Evolutionary conservation across 2,113 vertebrate genomes (phyloP), one percentile per base, ranked within the genome.

Genomic region (Otolemur garnettii): DNA sequence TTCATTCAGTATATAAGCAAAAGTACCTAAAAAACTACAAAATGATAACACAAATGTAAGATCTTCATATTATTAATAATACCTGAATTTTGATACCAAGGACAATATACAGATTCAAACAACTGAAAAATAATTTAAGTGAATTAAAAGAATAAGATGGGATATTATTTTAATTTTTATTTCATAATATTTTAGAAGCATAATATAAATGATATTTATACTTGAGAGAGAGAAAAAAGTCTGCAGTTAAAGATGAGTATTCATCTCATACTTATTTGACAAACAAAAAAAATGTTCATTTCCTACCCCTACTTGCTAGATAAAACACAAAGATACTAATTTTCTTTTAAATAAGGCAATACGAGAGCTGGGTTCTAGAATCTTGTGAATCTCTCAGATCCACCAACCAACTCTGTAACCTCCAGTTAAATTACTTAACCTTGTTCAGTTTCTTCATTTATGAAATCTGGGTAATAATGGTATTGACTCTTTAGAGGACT

Each of bases 241-340:
- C 64, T 59, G 7, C 5, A 78, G 9, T 81, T 85, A 87, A 90
- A 95, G 13, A 26, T 85, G 62, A 71, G n/a, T 33, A 3, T 81
- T 75, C 10, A n/a, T 69, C 24, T 81, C 33, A 33, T 79, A 33
- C 0, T 92, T 93, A 45, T 22, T 59, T 69, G 59, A 71, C 14
- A 82, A 96, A 50, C 45, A 95, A 75, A 26, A 68, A 28, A 91
- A 96, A 53, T 85, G 28, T 45, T 75, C 68, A 66, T 81, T 22
- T 78, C 24, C 15, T 62, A 50, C 35, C 24, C 15, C 55, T 69
- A 50, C 50, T 94, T 83, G 4, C 28, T 84, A 55, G 12, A n/a
- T 1, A 75, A 87, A 91, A 82, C 8, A 45, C 66, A 80, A 75
- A 95, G 9, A 80, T 30, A 14, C 60, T 69, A n/a, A 77, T 86